A percentile compares a stretch with the other conserved stretches of the same genome.
Conservation (phyloP, 1,140 invertebrate genomes). For the Tetraneura akinire region DNA sequence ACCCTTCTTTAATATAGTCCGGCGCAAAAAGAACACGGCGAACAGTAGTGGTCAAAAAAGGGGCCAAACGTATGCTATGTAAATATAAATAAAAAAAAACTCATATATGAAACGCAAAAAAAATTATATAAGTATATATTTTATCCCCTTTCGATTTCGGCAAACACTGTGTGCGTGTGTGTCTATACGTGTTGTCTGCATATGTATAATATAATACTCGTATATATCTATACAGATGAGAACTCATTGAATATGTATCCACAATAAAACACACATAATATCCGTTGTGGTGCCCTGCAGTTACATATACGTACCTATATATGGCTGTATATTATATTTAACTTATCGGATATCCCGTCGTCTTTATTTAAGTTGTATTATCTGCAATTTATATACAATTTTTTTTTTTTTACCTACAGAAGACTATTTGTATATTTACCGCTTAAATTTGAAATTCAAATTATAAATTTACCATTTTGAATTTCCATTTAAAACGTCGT, state of each 20-base stretch:
- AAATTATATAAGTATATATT: background rate
- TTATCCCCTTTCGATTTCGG: conserved; percentile 31
- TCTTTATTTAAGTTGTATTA: conserved; percentile 15
- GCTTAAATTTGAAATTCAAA: conserved; percentile 36
- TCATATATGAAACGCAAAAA: conserved; percentile 28
- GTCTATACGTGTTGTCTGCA: background rate
- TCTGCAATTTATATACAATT: conserved; percentile 32
- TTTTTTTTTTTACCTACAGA: background rate
- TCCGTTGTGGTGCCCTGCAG: conserved; percentile 22
- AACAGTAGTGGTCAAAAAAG: conserved; percentile 30
- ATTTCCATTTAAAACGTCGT: conserved; percentile 29
- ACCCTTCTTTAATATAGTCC: conserved; percentile 49
- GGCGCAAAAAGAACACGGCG: conserved; percentile 9
- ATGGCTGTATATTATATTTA: background rate
- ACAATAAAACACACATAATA: conserved; percentile 25
- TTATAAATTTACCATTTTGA: background rate
- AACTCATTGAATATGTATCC: conserved; percentile 38
- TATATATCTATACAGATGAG: too few species aligned
- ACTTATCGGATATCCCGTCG: background rate
- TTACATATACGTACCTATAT: background rate
- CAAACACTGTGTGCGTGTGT: conserved; percentile 12
- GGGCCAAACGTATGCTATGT: conserved; percentile 26
- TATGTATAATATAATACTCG: conserved; percentile 2
- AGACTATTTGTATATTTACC: too few species aligned
- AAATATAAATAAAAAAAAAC: conserved; percentile 52